Evolutionary conservation across 2,113 vertebrate genomes (phyloP).

Genomic region (Cranoglanis bouderius): DNA sequence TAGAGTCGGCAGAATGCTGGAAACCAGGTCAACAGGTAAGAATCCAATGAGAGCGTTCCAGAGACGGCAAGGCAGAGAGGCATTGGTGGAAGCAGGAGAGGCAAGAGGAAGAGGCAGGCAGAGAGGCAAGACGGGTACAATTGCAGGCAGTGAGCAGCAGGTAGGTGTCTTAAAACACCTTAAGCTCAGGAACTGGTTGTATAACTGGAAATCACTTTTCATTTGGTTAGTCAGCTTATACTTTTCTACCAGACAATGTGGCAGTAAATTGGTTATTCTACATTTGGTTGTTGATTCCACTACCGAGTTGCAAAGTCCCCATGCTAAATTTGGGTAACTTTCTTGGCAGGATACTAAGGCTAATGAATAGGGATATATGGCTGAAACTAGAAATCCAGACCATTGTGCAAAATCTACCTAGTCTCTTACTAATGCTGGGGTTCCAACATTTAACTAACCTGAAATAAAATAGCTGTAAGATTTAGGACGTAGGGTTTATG

Average conservation of each 20-base stretch:
- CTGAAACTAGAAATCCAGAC: not conserved
- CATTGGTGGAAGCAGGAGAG: conserved; percentile 40
- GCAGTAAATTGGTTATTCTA: not conserved
- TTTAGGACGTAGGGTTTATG: not conserved
- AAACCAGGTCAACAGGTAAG: conserved; percentile 52
- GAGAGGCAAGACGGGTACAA: conserved; percentile 25
- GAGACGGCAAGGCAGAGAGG: conserved; percentile 33
- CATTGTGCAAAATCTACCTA: not conserved
- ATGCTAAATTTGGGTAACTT: not conserved
- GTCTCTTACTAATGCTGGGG: not conserved
- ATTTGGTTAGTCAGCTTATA: not conserved
- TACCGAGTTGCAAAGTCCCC: not conserved
- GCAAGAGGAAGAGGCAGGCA: conserved; percentile 37
- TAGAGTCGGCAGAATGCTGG: conserved; percentile 61
- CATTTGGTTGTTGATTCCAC: not conserved
- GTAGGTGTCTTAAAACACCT: conserved; percentile 37
- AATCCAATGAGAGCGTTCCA: conserved; percentile 13
- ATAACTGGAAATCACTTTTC: not conserved
- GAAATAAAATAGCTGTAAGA: not conserved
- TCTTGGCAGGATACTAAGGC: not conserved
- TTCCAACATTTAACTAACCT: not conserved
- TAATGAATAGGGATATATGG: not conserved
- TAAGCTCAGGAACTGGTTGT: not conserved
- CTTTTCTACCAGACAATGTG: not conserved
- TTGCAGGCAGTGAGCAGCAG: conserved; percentile 35